Evolutionary conservation across 2,888 invertebrate genomes (phyloP), one percentile per base, ranked within the genome.

Genomic region (Acronicta alni): DNA sequence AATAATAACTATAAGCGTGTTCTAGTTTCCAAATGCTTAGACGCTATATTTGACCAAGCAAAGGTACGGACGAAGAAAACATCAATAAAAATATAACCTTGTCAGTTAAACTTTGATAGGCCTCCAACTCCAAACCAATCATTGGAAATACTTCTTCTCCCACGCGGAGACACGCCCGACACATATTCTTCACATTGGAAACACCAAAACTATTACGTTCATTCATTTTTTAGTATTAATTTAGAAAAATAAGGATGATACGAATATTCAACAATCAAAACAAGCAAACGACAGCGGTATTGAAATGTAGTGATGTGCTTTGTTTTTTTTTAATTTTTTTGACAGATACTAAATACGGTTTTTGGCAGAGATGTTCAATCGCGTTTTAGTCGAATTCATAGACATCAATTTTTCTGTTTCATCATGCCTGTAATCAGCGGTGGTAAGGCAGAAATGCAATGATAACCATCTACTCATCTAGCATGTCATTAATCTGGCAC

Each of bases 161-260:
- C 7, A 66, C 67, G 63, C 61, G 75, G 1, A 90, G 74, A 51
- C 90, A 91, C 17, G 80, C 77, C 10, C 82, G 75, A 53, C 90
- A 90, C 12, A 63, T 76, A 18, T 69, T 72, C 39, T 77, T 61
- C 15, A 61, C 55, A 20, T 67, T 62, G 2, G 26, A 23, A 1
- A 14, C 23, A 45, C 56, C 44, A 65, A 65, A 63, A 38, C 30
- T 64, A 16, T 64, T 54, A 18, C 58, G 76, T 72, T 81, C 84
- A 72, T 67, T 71, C 75, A 77, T 77, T 48, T 49, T 70, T 55
- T 23, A 5, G 54, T 17, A 37, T 12, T 32, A 18, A 26, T 52
- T 38, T 20, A 18, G 0, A 7, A 10, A 38, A 44, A 3, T 14
- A 9, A 16, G 16, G 9, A 52, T n/a, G n/a, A n/a, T n/a, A n/a